Conservation (phyloP, 1,140 invertebrate genomes). For the Prorops nasuta region DNA sequence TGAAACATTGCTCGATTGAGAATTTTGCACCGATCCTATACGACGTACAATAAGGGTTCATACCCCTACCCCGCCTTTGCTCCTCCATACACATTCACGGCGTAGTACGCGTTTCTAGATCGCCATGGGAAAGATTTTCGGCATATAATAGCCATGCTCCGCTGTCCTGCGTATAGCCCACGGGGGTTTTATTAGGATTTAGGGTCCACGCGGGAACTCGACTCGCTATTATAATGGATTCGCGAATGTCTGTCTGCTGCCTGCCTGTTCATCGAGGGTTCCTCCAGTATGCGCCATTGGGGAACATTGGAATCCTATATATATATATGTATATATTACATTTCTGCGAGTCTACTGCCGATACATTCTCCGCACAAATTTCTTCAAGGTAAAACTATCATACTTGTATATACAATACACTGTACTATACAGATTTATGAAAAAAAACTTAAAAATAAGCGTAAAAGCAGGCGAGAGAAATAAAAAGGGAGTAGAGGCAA, state of each 20-base stretch:
- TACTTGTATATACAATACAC: no score
- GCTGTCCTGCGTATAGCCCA: background rate
- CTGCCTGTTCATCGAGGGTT: background rate
- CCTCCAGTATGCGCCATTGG: no score
- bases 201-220: constrained; percentile 23
- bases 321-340: no score
- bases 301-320: background rate
- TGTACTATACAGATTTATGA: no score
- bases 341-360: no score
- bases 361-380: no score
- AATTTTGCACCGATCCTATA: no score
- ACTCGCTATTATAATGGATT: constrained; percentile 24
- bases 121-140: constrained; percentile 35
- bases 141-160: constrained; percentile 23
- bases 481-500: no score
- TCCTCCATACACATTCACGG: constrained; percentile 12
- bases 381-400: no score
- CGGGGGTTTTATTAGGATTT: constrained; percentile 33
- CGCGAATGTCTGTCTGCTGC: constrained; percentile 24
- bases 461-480: no score
- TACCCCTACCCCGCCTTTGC: constrained; percentile 12
- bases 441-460: no score
- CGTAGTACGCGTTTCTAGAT: constrained; percentile 16
- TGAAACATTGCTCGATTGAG: no score
- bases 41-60: constrained; percentile 24